Evolutionary conservation across 2,113 vertebrate species (phyloP).

Genomic region (Syrrhaptes paradoxus): DNA sequence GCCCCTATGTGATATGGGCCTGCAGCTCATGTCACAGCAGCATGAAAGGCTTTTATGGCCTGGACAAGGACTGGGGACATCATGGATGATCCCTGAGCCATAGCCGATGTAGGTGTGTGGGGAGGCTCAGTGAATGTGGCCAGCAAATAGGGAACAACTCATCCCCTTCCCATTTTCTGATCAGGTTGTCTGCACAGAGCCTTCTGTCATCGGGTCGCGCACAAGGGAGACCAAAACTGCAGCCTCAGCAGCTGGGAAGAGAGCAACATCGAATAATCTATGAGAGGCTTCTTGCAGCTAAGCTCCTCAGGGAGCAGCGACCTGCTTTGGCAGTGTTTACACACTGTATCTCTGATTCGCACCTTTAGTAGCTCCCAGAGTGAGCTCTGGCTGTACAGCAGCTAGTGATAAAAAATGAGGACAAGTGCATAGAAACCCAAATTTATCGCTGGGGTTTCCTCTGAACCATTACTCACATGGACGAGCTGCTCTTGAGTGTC

Average conservation of each 20-base stretch:
- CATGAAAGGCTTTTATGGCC: neutral
- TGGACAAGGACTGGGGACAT: neutral
- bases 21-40: neutral
- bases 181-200: neutral
- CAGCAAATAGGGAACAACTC: neutral
- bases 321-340: constrained; percentile 64
- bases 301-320: neutral
- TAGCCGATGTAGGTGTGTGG: neutral
- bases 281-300: constrained; percentile 37
- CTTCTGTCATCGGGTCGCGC: neutral
- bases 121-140: neutral
- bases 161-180: neutral
- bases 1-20: neutral
- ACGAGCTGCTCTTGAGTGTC: constrained; percentile 98
- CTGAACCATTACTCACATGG: constrained; percentile 85
- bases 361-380: constrained; percentile 62
- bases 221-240: neutral
- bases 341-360: constrained; percentile 42
- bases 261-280: constrained; percentile 57
- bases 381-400: constrained; percentile 45
- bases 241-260: constrained; percentile 42
- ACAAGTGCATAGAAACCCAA: constrained; percentile 53
- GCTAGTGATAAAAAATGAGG: constrained; percentile 60
- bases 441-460: constrained; percentile 52
- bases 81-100: neutral